Conservation (phyloP, 2,888 invertebrate genomes). For the Sarcophaga caerulescens region DNA sequence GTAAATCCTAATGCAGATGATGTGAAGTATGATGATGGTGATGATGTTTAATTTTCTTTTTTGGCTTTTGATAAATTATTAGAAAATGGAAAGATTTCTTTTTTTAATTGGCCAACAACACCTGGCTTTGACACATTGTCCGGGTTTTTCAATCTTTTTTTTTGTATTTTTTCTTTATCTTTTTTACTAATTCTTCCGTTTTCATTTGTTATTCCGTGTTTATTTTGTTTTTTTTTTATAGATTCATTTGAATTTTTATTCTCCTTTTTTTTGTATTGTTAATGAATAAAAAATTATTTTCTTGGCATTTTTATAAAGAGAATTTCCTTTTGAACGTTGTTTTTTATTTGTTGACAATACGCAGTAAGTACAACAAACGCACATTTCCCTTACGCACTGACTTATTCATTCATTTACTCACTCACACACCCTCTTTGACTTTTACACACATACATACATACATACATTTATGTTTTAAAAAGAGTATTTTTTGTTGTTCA, state of each 20-base stretch:
- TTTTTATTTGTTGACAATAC: conserved; percentile 26
- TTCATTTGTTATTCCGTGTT: background rate
- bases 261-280: background rate
- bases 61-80: background rate
- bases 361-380: background rate
- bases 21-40: conserved; percentile 7
- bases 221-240: background rate
- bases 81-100: conserved; percentile 3
- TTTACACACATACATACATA: background rate
- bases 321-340: background rate
- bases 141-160: too few relatives aligned
- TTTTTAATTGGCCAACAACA: conserved; percentile 39
- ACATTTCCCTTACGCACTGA: background rate
- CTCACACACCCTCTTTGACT: background rate
- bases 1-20: conserved; percentile 50
- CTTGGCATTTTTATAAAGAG: background rate
- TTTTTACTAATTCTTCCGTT: background rate
- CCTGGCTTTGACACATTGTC: background rate
- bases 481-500: background rate
- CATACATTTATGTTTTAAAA: background rate
- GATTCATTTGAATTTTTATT: conserved; percentile 14
- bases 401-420: background rate
- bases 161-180: too few relatives aligned
- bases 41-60: background rate
- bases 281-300: background rate